These are phyloP conservation scores for Mobula hypostoma DNA, from an alignment of 2,113 vertebrate genomes.

Conservation along the genomic window DNA sequence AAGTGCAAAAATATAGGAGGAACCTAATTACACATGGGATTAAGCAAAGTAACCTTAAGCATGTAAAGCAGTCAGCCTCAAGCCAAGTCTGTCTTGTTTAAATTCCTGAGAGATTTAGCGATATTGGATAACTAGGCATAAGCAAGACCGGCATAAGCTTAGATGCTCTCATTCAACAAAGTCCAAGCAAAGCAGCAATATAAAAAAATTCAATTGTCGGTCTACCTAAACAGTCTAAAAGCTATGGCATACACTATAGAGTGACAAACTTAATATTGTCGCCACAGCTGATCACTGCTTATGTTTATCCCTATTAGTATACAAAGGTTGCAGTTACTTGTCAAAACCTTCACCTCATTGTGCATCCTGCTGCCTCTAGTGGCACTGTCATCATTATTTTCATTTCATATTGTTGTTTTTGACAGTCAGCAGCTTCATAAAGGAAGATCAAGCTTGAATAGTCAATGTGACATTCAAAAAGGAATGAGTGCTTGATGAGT, in stretches of 20 bases:
- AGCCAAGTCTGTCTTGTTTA: neutral
- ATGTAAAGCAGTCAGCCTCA: neutral
- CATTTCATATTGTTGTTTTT: neutral
- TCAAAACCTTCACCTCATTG: neutral
- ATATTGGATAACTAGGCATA: neutral
- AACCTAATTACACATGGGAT: neutral
- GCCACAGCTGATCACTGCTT: neutral
- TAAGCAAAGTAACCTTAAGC: neutral
- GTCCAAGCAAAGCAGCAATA: neutral
- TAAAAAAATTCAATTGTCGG: neutral
- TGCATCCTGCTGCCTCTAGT: neutral
- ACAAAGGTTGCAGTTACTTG: neutral
- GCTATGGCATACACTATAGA: neutral
- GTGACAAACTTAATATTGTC: neutral
- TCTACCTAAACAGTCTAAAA: neutral
- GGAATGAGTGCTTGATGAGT: neutral
- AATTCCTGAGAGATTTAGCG: neutral
- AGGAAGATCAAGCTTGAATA: neutral
- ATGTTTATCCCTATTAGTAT: neutral
- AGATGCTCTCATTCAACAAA: neutral
- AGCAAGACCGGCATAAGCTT: neutral
- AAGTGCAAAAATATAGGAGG: neutral
- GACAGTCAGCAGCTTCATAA: neutral
- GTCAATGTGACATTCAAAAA: neutral
- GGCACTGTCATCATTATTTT: neutral